Evolutionary conservation across 2,888 invertebrate genomes (phyloP), one percentile per base, ranked within the genome.

Genomic region (Leucania comma): DNA sequence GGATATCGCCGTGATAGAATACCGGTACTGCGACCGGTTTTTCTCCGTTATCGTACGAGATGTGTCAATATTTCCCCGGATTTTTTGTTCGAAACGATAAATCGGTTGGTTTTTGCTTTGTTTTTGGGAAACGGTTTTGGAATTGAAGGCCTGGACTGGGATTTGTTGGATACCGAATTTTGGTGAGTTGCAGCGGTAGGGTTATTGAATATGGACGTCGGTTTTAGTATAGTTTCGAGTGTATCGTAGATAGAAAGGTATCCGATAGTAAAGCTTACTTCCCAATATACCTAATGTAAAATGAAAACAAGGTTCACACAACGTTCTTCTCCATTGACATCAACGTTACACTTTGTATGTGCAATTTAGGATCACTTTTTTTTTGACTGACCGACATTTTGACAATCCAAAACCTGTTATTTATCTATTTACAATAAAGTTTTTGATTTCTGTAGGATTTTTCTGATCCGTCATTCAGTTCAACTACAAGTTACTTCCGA

Each of bases 1-100:
- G 88, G 84, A 85, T 89, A 87, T 87, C 89, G 77, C 74, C 60
- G 74, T 84, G 85, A 87, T 86, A 84, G 86, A 87, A 88, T 87
- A 72, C 73, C 83, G 76, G 78, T 57, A 75, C 80, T 48, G 69
- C 48, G 64, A 59, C 48, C 70, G 64, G 68, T 72, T 80, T 81
- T 82, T 76, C 76, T 81, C 67, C 71, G 73, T 72, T 78, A 78
- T 80, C 81, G 70, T 64, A 71, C 71, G 64, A 80, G 70, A 74
- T 81, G 78, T 84, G 81, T 80, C 82, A 84, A 85, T 85, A 84
- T 85, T 80, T 73, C 42, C 54, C 65, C 59, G 65, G 53, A 60
- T 70, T 74, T 77, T 85, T 85, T 84, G 80, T 75, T 80, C 35
- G 63, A 42, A 72, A 68, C 81, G 82, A 80, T 82, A 85, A 83